Evolutionary conservation across 2,797 vertebrate genomes (phyloP).

Genomic region (Alcedo atthis): DNA sequence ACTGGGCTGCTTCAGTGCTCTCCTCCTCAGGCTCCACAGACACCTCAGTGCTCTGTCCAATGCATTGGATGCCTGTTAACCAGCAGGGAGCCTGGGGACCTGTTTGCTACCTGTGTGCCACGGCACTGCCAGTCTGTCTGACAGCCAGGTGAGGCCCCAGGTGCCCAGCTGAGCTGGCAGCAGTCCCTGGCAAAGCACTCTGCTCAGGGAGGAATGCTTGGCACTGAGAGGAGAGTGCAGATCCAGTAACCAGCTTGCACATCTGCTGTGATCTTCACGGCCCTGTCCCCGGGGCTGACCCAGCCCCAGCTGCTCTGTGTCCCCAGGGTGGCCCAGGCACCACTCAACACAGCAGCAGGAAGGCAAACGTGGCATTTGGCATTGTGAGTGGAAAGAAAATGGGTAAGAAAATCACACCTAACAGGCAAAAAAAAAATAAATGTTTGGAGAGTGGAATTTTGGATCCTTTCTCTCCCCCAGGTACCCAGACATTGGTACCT

Average conservation of each 20-base stretch:
- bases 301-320: not conserved
- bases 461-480: not conserved
- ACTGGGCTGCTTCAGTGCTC: not conserved
- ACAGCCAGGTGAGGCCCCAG: not conserved
- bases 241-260: not conserved
- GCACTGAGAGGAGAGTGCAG: not conserved
- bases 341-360: not conserved
- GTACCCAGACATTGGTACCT: not conserved
- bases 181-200: not conserved
- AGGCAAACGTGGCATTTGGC: not conserved
- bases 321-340: rapidly evolving
- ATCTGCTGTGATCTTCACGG: rapidly evolving
- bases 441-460: not conserved
- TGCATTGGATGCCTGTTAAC: not conserved
- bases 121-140: not conserved
- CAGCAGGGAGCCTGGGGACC: not conserved
- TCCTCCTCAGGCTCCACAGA: not conserved
- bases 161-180: not conserved
- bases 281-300: rapidly evolving
- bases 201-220: not conserved
- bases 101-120: not conserved
- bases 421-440: not conserved
- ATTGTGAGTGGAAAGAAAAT: not conserved
- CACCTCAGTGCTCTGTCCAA: not conserved
- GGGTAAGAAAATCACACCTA: not conserved